Percentiles rank a stretch among this genome's conserved stretches.
Conservation (phyloP, 1,140 invertebrate species). For the Radopholus similis region DNA sequence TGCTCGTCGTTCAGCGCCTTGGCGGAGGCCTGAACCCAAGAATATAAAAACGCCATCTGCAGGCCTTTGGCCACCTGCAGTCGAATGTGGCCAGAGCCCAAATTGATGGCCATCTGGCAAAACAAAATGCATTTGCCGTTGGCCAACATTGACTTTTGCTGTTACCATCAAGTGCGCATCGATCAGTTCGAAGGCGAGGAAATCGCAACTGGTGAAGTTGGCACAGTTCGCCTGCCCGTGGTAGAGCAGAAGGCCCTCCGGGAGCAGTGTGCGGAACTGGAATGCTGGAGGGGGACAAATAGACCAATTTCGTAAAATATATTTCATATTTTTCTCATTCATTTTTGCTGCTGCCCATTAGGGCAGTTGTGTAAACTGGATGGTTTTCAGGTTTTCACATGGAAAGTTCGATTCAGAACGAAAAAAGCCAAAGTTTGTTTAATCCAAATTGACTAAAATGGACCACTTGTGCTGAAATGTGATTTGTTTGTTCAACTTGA, state of each 20-base stretch:
- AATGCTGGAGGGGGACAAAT: slow-evolving; percentile 43
- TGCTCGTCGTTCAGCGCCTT: slow-evolving; percentile 78
- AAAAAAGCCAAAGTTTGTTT: too few species aligned
- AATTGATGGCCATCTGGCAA: slow-evolving; percentile 66
- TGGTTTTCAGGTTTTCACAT: too few species aligned
- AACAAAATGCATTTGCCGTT: neutral
- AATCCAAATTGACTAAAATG: too few species aligned
- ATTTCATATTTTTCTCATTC: neutral
- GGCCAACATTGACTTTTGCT: neutral
- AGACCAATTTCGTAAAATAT: neutral
- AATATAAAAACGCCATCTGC: neutral
- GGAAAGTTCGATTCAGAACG: too few species aligned
- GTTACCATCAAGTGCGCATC: slow-evolving; percentile 77
- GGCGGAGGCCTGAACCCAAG: slow-evolving; percentile 69
- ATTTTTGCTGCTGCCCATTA: too few species aligned
- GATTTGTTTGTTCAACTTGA: too few species aligned
- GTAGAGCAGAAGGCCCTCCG: slow-evolving; percentile 86
- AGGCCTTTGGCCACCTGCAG: slow-evolving; percentile 63
- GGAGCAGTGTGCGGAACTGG: slow-evolving; percentile 80
- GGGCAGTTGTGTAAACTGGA: too few species aligned
- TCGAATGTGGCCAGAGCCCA: slow-evolving; percentile 82
- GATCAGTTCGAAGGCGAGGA: slow-evolving; percentile 87
- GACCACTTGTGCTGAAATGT: too few species aligned
- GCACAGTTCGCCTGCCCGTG: slow-evolving; percentile 73
- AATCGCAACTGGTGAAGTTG: slow-evolving; percentile 67